phyloP scores from a whole-genome alignment of 1,140 invertebrate species.

The Lepidurus arcticus region DNA sequence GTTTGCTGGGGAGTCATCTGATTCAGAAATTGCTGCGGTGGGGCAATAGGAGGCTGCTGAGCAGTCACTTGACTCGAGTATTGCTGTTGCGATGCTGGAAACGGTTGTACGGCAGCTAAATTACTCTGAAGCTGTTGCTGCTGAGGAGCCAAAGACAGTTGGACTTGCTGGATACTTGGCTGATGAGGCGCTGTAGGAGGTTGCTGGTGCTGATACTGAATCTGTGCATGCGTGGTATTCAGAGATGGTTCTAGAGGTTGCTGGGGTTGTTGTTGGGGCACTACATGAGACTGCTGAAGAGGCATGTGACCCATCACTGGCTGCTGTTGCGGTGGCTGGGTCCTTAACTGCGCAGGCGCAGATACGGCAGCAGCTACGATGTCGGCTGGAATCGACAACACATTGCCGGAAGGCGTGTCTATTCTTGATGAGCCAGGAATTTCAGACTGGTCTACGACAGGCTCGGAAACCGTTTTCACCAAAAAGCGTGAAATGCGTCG shows the following conservation, averaged over 20 bases:
- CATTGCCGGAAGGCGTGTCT: conserved; percentile 31
- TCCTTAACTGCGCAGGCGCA: not conserved
- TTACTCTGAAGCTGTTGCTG: not conserved
- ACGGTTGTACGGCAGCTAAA: no score
- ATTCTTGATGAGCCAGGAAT: conserved; percentile 24
- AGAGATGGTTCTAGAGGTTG: not conserved
- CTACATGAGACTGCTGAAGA: not conserved
- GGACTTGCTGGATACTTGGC: not conserved
- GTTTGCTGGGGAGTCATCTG: not conserved
- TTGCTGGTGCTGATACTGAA: conserved; percentile 1
- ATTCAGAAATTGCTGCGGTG: not conserved
- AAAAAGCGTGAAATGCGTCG: conserved; percentile 71
- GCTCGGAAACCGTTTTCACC: conserved; percentile 52
- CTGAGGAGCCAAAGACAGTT: not conserved
- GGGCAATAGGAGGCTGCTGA: not conserved
- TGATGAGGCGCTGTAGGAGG: not conserved
- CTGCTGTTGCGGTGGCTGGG: not conserved
- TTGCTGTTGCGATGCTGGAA: not conserved
- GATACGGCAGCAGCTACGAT: not conserved
- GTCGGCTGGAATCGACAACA: not conserved
- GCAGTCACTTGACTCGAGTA: not conserved
- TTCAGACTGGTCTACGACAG: conserved; percentile 28
- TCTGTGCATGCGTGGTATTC: not conserved
- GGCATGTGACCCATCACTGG: not conserved
- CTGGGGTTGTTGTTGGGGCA: not conserved